phyloP scores from a whole-genome alignment of 2,113 vertebrate genomes.

The Silurus glanis region DNA sequence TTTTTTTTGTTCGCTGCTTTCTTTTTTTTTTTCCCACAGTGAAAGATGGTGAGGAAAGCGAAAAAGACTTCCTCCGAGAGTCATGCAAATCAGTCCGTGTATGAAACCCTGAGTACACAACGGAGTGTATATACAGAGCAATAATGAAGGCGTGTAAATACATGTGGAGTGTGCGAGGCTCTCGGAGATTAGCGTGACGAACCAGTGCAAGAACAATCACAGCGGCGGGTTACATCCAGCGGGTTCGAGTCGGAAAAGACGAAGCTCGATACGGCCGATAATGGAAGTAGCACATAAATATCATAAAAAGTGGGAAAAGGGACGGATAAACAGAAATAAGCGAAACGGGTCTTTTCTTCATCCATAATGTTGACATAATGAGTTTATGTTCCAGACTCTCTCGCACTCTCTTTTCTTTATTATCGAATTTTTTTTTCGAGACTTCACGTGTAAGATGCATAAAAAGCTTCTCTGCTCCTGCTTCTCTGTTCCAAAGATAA shows the following conservation, averaged over 20 bases:
- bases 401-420: not conserved
- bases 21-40: not conserved
- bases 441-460: not conserved
- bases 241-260: not conserved
- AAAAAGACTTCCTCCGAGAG: not conserved
- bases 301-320: not conserved
- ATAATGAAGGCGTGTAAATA: constrained; percentile 32
- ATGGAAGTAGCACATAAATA: not conserved
- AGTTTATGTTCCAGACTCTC: not conserved
- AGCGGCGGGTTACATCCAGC: not conserved
- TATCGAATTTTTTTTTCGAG: not conserved
- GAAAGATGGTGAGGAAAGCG: constrained; percentile 4
- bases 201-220: not conserved
- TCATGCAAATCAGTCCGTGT: constrained; percentile 24
- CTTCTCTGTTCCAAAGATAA: too few relatives aligned
- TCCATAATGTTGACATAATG: not conserved
- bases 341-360: not conserved
- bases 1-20: constrained; percentile 38
- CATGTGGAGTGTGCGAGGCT: constrained; percentile 10
- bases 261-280: not conserved
- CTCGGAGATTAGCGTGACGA: constrained; percentile 7
- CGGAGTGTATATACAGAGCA: not conserved
- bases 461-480: too few relatives aligned
- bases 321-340: not conserved
- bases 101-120: constrained; percentile 6